Base-by-base conservation (phyloP, 2,888 invertebrate species). In the Aethes cnicana region DNA sequence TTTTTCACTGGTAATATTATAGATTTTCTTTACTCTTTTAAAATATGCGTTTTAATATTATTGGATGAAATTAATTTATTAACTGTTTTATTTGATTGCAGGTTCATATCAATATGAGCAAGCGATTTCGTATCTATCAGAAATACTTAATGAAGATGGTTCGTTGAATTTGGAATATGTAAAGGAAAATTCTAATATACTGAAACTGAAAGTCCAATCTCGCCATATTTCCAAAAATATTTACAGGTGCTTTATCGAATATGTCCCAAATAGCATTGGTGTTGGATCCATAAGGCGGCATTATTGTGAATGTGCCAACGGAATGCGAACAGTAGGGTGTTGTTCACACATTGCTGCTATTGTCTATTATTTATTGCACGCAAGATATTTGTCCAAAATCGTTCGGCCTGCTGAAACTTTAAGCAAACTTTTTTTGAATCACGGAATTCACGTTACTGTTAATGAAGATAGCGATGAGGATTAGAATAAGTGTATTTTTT, bases 231-330 rank as follows among this genome's bases (percentile, higher is more conserved):
- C 30, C 30, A 36, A 4, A 36, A 36, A 36, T 11, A 36, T 11
- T 20, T 36, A 36, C 21, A 9, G 21, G 14, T 20, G 35, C 35
- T 36, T 36, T 8, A 21, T 36, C 12, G 36, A 36, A 36, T 36
- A 36, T 36, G 36, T 32, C 14, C 37, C 37, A 37, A 37, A 37
- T 23, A 37, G 37, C 37, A 37, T 37, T 23, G 23, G 21, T 8
- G 2, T 37, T 37, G 23, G 37, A 11, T 21, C 37, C 21, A 37
- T 37, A 23, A 37, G 21, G 11, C 4, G 21, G 37, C 37, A 37
- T 37, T 37, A 23, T 23, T 37, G 37, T 37, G 37, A 37, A 37
- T 14, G 23, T 37, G 37, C 37, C 21, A 37, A 37, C 23, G 37
- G 37, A 37, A 37, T 12, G 23, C 37, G 37, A 21, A 36, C 21